Evolutionary conservation across 2,888 invertebrate genomes (phyloP).

Genomic region (Dynastes tityus): DNA sequence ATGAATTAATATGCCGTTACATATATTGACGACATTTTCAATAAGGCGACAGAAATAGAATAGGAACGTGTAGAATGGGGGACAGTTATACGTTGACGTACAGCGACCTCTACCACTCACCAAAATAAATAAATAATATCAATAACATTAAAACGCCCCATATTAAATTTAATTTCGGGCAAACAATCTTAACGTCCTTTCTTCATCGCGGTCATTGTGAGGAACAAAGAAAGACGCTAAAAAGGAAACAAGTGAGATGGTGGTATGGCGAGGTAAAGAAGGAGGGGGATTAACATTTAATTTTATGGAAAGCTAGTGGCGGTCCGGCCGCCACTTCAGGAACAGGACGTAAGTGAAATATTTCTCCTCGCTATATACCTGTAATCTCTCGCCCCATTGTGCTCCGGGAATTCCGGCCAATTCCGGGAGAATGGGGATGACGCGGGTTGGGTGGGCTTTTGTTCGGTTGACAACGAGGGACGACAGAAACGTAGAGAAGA

Average conservation of each 20-base stretch:
- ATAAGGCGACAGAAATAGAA: too few relatives aligned
- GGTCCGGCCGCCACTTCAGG: slow-evolving; percentile 32
- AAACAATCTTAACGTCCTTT: too few relatives aligned
- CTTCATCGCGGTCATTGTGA: too few relatives aligned
- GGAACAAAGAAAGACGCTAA: neutral
- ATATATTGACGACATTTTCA: too few relatives aligned
- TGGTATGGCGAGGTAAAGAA: neutral
- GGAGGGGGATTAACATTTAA: slow-evolving; percentile 55
- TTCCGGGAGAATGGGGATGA: neutral
- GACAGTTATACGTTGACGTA: too few relatives aligned
- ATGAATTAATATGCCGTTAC: too few relatives aligned
- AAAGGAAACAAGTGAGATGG: slow-evolving; percentile 7
- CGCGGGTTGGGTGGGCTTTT: slow-evolving; percentile 7
- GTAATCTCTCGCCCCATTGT: slow-evolving; percentile 22
- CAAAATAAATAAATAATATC: too few relatives aligned
- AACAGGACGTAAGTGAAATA: slow-evolving; percentile 51
- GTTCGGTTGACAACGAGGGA: neutral
- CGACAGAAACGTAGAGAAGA: too few relatives aligned
- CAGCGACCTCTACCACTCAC: too few relatives aligned
- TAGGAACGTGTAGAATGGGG: too few relatives aligned
- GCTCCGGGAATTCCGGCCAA: neutral
- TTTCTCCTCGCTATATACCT: slow-evolving; percentile 33
- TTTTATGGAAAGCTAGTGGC: slow-evolving; percentile 53
- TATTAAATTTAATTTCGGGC: slow-evolving; percentile 12
- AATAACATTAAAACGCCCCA: too few relatives aligned